These are phyloP conservation scores for Acronicta aceris DNA, from an alignment of 2,888 invertebrate genomes.

Conservation along the genomic window DNA sequence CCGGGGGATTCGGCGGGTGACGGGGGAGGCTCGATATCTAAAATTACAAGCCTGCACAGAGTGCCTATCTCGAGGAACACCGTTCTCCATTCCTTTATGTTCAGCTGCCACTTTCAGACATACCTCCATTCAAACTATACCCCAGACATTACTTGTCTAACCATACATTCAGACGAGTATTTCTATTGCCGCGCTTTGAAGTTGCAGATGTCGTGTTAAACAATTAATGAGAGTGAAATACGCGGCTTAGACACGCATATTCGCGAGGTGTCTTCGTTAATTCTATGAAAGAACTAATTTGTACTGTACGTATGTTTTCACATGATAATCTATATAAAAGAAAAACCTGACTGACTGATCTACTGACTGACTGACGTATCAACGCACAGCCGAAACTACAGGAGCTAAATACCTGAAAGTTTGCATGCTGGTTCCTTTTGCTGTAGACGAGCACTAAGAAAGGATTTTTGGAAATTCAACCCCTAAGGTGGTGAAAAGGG, in stretches of 20 bases:
- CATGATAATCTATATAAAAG: too few species aligned
- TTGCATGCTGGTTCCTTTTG: too few species aligned
- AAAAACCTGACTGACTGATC: too few species aligned
- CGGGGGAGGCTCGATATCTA: conserved; percentile 82
- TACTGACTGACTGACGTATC: too few species aligned
- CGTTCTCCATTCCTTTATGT: conserved; percentile 82
- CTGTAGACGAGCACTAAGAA: too few species aligned
- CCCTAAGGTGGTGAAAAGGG: too few species aligned
- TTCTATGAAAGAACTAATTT: background rate
- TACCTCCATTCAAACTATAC: conserved; percentile 80
- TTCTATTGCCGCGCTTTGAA: conserved; percentile 56
- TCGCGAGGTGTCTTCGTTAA: conserved; percentile 1
- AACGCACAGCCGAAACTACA: too few species aligned
- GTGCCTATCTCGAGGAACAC: conserved; percentile 83
- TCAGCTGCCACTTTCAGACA: conserved; percentile 85
- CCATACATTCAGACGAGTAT: conserved; percentile 70
- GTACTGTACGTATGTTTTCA: conserved; percentile 9
- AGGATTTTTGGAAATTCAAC: too few species aligned
- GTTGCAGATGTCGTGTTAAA: conserved; percentile 57
- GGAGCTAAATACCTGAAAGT: too few species aligned
- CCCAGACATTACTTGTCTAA: conserved; percentile 78
- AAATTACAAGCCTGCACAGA: conserved; percentile 86
- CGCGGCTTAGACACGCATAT: conserved; percentile 14
- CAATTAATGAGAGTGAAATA: conserved; percentile 42
- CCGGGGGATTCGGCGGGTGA: conserved; percentile 70